Evolutionary conservation across 2,797 vertebrate genomes (phyloP), one percentile per base, ranked within the genome.

Genomic region (Falco rusticolus): DNA sequence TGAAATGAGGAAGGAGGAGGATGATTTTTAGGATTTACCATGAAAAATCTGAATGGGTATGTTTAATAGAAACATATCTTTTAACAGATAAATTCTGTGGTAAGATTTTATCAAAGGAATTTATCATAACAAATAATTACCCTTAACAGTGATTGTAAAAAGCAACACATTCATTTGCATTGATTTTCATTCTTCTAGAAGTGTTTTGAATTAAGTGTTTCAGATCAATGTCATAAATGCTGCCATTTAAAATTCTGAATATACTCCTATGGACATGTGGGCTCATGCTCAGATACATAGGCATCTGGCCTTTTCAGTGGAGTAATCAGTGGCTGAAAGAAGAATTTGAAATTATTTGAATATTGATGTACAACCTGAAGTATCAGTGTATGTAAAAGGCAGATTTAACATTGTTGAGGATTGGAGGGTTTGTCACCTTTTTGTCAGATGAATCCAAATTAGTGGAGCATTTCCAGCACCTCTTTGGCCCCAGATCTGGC

Each of bases 1-100:
- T 95, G 83, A 95, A 97, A 64, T 70, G 47, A 74, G 74, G 86
- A 93, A 10, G 56, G 87, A 77, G 48, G 54, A 69, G 28, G 45
- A 21, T 34, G 50, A 65, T 84, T 95, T 96, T 84, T 25, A 11
- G 57, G 19, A 48, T 82, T 93, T 94, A 64, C 45, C 50, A 43
- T 37, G 71, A 56, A 79, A 94, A 96, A 61, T 86, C 21, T 64
- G 68, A 65, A 8, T 54, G 74, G 33, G 6, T 66, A 77, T 61
- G 18, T 72, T 84, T 66, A 84, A 43, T 69, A 53, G 72, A 87
- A 96, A 91, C 69, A 29, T 48, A 53, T 29, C 14, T 95, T 96
- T 47, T 86, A 84, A 84, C 79, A 80, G 75, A 80, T 76, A 95
- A 95, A 79, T 84, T 41, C 81, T 79, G 45, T 60, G 50, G 66